Percentiles rank a stretch among this genome's conserved stretches.
Evolutionary conservation across 2,113 vertebrate species (phyloP).

Genomic region (Turnix velox): DNA sequence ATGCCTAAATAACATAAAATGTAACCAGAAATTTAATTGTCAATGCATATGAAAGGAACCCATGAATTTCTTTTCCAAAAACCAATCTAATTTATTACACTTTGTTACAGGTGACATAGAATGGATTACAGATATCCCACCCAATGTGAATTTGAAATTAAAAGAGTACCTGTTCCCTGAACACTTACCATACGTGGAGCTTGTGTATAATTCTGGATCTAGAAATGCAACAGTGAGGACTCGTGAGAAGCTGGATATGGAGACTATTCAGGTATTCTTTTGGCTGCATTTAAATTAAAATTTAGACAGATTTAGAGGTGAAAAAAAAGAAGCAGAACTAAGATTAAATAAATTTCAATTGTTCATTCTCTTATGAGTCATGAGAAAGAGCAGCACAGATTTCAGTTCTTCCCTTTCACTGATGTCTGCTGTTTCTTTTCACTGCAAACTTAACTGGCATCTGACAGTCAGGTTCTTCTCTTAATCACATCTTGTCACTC

Average conservation of each 20-base stretch:
- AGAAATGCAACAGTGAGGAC: conserved; percentile 31
- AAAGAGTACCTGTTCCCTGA: not conserved
- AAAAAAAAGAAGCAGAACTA: not conserved
- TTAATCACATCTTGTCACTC: not conserved
- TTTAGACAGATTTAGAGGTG: not conserved
- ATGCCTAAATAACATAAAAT: not conserved
- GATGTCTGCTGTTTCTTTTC: not conserved
- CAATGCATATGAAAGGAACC: not conserved
- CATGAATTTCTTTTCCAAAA: not conserved
- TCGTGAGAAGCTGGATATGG: not conserved
- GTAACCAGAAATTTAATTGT: not conserved
- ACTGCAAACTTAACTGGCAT: not conserved
- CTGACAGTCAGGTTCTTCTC: not conserved
- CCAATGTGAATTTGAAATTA: not conserved
- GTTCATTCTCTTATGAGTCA: fast-evolving
- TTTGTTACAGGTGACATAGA: conserved; percentile 48
- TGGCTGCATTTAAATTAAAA: not conserved
- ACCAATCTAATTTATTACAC: not conserved
- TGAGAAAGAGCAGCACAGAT: not conserved
- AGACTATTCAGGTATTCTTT: conserved; percentile 15
- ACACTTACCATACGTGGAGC: not conserved
- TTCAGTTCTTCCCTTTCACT: not conserved
- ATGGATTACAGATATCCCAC: conserved; percentile 37
- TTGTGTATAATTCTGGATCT: not conserved
- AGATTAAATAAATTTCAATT: not conserved